Percentiles rank a stretch among this genome's conserved stretches.
phyloP scores from a whole-genome alignment of 2,797 vertebrate genomes.

The Ispidina picta region DNA sequence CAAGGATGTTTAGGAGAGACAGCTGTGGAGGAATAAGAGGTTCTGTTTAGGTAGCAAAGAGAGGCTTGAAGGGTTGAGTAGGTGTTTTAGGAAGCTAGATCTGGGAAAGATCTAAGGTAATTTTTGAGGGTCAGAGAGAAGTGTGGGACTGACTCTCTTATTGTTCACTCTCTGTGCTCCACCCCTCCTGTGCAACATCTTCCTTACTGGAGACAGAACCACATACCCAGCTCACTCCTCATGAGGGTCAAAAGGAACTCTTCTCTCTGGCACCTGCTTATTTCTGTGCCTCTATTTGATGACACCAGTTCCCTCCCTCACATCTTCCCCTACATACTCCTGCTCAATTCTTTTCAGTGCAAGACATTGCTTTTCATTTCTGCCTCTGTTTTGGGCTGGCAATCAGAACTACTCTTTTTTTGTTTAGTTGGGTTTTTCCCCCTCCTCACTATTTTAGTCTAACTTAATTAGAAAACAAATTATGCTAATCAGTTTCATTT shows the following conservation, averaged over 20 bases:
- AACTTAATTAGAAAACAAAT: neutral
- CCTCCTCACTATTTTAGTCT: neutral
- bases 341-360: neutral
- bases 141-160: neutral
- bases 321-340: neutral
- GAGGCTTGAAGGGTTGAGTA: neutral
- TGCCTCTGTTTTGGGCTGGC: neutral
- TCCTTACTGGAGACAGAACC: neutral
- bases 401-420: neutral
- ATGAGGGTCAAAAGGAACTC: neutral
- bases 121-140: neutral
- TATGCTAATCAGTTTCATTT: neutral
- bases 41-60: neutral
- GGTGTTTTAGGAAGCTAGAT: neutral
- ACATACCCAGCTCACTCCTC: neutral
- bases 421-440: too few species aligned
- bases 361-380: neutral
- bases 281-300: neutral
- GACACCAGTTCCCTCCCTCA: neutral
- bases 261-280: neutral
- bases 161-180: neutral
- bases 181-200: neutral
- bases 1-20: neutral
- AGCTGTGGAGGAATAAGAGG: fast-evolving
- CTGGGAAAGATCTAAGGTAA: neutral